Evolutionary conservation across 2,888 invertebrate genomes (phyloP), one percentile per base, ranked within the genome.

Genomic region (Saturnia pavonia): DNA sequence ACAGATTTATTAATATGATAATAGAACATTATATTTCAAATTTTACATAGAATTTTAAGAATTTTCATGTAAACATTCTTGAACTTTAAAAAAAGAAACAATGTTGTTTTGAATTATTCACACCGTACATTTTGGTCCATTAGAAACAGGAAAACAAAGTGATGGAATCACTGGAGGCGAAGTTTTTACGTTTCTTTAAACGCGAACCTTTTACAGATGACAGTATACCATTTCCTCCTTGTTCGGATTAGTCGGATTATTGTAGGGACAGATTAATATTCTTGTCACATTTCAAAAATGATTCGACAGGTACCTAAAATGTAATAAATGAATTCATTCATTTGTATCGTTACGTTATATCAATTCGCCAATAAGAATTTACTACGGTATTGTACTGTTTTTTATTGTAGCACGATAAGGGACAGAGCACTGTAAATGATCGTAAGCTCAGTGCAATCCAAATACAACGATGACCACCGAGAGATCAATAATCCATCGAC

Each of bases 161-260:
- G 63, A 68, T 63, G 68, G 68, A 69, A 71, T 71, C 71, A 51
- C 68, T 65, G 45, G 48, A 65, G 69, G 42, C 45, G 60, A 42
- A 68, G 69, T 57, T 72, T 68, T 57, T 63, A 48, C 69, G 57
- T 69, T 70, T 70, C 71, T 71, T 73, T 72, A 67, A 71, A 69
- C 68, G 68, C 68, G 69, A 71, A 72, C 73, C 74, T 71, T 72
- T 72, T 71, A 71, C 71, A 68, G 70, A 67, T 70, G 73, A 70
- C 72, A 73, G 69, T 71, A 70, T 68, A 68, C 71, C 71, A 73
- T 73, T 73, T 66, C 69, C 73, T 71, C 67, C 68, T 72, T 66
- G 69, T 45, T 42, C 60, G 68, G 70, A 69, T 71, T 70, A 74
- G 69, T 68, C 54, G 72, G 73, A 73, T 73, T 73, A 70, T 48